Conservation (phyloP, 2,888 invertebrate species). For the Diarsia dahlii region DNA sequence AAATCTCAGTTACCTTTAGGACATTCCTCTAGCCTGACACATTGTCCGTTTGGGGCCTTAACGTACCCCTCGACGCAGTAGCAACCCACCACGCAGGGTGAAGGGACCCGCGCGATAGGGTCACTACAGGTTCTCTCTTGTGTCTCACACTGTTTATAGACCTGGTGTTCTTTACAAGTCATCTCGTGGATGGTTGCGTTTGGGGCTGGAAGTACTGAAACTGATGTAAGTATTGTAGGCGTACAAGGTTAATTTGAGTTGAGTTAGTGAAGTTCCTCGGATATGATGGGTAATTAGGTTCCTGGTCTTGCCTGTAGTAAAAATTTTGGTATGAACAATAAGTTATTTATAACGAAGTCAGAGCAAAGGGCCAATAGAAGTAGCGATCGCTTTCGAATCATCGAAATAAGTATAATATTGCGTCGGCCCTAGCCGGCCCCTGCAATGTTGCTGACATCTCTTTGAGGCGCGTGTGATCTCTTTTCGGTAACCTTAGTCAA, state of each 20-base stretch:
- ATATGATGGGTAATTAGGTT: neutral
- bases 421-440: too few relatives aligned
- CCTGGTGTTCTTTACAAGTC: conserved; percentile 74
- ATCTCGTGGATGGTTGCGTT: conserved; percentile 66
- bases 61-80: conserved; percentile 78
- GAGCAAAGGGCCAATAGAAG: neutral
- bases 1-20: conserved; percentile 73
- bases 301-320: neutral
- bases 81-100: conserved; percentile 76
- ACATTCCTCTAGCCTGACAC: conserved; percentile 76
- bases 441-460: too few relatives aligned
- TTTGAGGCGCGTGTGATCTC: too few relatives aligned
- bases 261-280: too few relatives aligned
- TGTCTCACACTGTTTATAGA: conserved; percentile 73
- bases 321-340: neutral
- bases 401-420: neutral
- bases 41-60: conserved; percentile 74
- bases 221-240: conserved; percentile 53
- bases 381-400: neutral
- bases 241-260: neutral
- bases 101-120: conserved; percentile 71
- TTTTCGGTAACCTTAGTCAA: neutral
- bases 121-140: conserved; percentile 78
- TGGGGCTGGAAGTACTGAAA: conserved; percentile 63
- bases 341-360: neutral